Evolutionary conservation across 2,113 vertebrate species (phyloP), one percentile per base, ranked within the genome.

Genomic region (Periophthalmus modestus): DNA sequence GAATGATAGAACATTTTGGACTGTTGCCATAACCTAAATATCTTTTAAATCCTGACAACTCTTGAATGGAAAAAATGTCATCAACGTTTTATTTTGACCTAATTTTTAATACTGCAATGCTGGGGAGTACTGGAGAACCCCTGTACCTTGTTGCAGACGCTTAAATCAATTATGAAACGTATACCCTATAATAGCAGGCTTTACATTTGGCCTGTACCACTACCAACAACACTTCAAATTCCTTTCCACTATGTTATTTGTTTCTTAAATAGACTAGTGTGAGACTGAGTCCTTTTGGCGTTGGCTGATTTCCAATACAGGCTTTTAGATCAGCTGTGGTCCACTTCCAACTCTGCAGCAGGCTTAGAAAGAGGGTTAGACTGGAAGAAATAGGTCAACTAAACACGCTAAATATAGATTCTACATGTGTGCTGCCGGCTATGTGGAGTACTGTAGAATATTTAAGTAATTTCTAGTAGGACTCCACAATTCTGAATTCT

Each of bases 361-460:
- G 62, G 62, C 62, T 65, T 39, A 65, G 34, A 65, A 65, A 65
- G 34, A 65, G 34, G 62, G 18, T 65, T 65, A 65, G 34, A 65
- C 18, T 18, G 12, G 9, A 67, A 6, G 11, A 59, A 67, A 47
- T 47, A 24, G 46, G 46, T 67, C 66, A 67, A 24, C 21, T 67
- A 67, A 67, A 67, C 47, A 43, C 43, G 13, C 19, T 24, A 23
- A 39, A 48, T 21, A 47, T 39, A 43, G 65, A 15, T 23, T 67
- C n/a, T 67, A 21, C 46, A 46, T 34, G 59, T 7, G 13, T 62
- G 59, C 59, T 18, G 59, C 57, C 24, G 23, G 57, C 57, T 28
- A 62, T 34, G 59, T 15, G 34, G 59, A 62, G 14, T 33, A 18
- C 24, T 59, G 28, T 62, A 15, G 59, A 16, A 33, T 33, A 62